These are phyloP conservation scores for Tetrapedia diversipes DNA, from an alignment of 2,888 invertebrate species.

Conservation along the genomic window DNA sequence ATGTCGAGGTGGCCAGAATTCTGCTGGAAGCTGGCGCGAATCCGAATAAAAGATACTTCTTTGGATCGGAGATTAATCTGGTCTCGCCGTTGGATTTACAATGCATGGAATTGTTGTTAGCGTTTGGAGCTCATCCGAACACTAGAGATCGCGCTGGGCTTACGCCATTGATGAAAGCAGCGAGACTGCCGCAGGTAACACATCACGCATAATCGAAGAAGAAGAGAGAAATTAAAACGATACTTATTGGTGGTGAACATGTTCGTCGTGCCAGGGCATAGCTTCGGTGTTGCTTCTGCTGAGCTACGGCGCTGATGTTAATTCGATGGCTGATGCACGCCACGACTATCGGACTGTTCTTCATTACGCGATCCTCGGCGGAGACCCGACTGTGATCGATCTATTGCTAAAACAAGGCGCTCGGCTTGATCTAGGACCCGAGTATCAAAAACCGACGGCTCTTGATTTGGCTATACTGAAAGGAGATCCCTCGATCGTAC, in stretches of 20 bases:
- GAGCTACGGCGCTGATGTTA: constrained; percentile 93
- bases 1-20: constrained; percentile 89
- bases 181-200: constrained; percentile 89
- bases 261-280: constrained; percentile 85
- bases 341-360: constrained; percentile 94
- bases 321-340: constrained; percentile 92
- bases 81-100: constrained; percentile 90
- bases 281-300: constrained; percentile 90
- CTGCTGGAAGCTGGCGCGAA: constrained; percentile 93
- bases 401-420: constrained; percentile 93
- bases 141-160: constrained; percentile 93
- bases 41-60: constrained; percentile 96
- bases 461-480: constrained; percentile 93
- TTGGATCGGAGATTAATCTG: constrained; percentile 95
- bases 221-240: not conserved
- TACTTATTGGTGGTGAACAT: not conserved
- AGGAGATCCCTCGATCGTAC: constrained; percentile 89
- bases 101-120: constrained; percentile 91
- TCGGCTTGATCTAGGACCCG: constrained; percentile 86
- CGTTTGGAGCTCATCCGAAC: constrained; percentile 94
- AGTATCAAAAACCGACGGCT: constrained; percentile 89
- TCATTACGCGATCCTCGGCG: constrained; percentile 94
- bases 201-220: not conserved
- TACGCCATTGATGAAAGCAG: constrained; percentile 96
- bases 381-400: constrained; percentile 88